These are phyloP conservation scores for Trichopoda pennipes DNA, from an alignment of 2,888 invertebrate genomes.

Conservation along the genomic window DNA sequence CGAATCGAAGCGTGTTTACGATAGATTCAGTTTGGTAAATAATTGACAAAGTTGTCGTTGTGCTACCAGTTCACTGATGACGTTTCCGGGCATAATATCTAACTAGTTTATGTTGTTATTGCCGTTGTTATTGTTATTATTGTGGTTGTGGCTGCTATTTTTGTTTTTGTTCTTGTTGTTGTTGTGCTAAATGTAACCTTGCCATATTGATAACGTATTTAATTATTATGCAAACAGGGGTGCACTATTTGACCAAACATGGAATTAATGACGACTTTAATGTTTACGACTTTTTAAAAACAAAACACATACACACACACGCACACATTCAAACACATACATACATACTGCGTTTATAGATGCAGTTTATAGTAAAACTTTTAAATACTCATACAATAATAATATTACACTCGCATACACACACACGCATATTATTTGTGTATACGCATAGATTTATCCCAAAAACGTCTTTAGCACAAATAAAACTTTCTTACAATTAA, in stretches of 20 bases:
- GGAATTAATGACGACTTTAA: conserved; percentile 76
- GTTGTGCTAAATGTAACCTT: conserved; percentile 62
- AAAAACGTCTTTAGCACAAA: conserved; percentile 4
- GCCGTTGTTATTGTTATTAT: conserved; percentile 20
- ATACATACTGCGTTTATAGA: not conserved
- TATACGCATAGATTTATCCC: no score
- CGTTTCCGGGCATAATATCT: conserved; percentile 68
- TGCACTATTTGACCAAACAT: conserved; percentile 81
- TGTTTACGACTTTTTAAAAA: conserved; percentile 44
- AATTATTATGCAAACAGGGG: conserved; percentile 81
- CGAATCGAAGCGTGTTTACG: not conserved
- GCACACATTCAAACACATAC: not conserved
- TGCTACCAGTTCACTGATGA: conserved; percentile 60
- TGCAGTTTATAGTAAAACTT: no score
- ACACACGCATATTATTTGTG: not conserved
- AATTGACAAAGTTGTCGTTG: conserved; percentile 45
- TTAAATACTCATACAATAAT: no score
- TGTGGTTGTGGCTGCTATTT: conserved; percentile 7
- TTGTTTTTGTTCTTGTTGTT: conserved; percentile 27
- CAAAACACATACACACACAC: not conserved
- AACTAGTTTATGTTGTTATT: conserved; percentile 58
- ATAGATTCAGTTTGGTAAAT: conserved; percentile 45
- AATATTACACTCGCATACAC: conserved; percentile 15
- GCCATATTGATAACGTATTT: conserved; percentile 72
- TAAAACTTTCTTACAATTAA: conserved; percentile 33